Evolutionary conservation across 2,888 invertebrate genomes (phyloP).

Genomic region (Lacanobia oleracea): DNA sequence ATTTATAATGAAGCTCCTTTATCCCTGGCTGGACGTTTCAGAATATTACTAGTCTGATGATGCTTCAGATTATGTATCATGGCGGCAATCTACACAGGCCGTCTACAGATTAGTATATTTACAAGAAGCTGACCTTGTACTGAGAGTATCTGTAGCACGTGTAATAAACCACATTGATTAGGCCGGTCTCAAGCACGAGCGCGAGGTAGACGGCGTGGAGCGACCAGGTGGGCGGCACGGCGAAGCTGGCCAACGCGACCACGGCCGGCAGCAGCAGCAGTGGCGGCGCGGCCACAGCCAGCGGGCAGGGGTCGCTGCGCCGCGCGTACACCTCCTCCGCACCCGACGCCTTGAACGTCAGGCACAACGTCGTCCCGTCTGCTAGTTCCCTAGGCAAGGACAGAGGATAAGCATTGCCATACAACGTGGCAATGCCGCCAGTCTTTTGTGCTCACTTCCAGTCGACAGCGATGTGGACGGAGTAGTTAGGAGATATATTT

Average conservation of each 20-base stretch:
- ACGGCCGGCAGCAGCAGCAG: constrained; percentile 86
- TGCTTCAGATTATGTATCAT: not conserved
- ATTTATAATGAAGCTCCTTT: not conserved
- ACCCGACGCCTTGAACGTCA: constrained; percentile 81
- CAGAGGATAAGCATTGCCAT: too few species aligned
- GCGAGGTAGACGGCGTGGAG: constrained; percentile 81
- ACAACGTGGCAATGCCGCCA: too few species aligned
- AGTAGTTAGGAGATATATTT: too few species aligned
- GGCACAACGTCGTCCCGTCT: constrained; percentile 83
- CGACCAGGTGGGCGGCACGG: constrained; percentile 80
- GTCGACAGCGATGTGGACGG: too few species aligned
- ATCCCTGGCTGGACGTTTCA: not conserved
- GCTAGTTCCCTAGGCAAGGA: constrained; percentile 82
- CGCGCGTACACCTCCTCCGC: constrained; percentile 80
- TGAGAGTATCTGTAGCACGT: constrained; percentile 79
- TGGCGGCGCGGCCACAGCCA: constrained; percentile 83
- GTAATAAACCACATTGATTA: constrained; percentile 82
- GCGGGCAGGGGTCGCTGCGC: constrained; percentile 81
- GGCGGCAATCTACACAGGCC: not conserved
- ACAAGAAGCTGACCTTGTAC: constrained; percentile 76
- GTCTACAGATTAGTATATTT: not conserved
- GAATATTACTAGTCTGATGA: not conserved
- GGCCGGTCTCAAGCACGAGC: constrained; percentile 80
- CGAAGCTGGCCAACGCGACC: constrained; percentile 79
- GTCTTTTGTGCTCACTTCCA: too few species aligned